Percentiles rank a stretch among this genome's conserved stretches.
Conservation (phyloP, 2,113 vertebrate species). For the Eublepharis macularius region DNA sequence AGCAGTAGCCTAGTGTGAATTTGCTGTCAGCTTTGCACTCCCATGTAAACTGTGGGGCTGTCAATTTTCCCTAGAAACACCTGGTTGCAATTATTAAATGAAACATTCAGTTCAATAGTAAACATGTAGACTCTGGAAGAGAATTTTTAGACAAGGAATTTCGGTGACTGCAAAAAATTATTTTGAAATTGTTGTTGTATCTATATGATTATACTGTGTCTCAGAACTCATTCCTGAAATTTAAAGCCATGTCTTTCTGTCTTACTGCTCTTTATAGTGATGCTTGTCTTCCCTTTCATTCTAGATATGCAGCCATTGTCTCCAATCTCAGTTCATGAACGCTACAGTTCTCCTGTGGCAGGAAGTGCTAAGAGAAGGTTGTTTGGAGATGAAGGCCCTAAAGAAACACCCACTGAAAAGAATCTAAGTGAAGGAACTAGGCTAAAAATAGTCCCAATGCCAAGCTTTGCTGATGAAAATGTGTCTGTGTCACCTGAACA, state of each 20-base stretch:
- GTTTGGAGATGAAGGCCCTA: slow-evolving; percentile 87
- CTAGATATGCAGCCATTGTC: slow-evolving; percentile 83
- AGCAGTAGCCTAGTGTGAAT: neutral
- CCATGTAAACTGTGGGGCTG: neutral
- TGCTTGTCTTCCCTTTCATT: neutral
- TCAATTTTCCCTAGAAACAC: neutral
- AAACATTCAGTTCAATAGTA: neutral
- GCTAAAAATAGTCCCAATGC: slow-evolving; percentile 71
- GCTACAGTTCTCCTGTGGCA: slow-evolving; percentile 93
- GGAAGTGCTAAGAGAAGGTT: slow-evolving; percentile 95
- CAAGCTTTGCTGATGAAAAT: slow-evolving; percentile 61
- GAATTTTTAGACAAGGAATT: neutral
- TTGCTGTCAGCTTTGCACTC: neutral
- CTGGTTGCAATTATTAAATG: neutral
- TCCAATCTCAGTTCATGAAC: slow-evolving; percentile 89
- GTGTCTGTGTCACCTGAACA: slow-evolving; percentile 75
- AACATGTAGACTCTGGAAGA: neutral
- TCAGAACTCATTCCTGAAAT: neutral
- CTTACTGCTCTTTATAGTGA: neutral
- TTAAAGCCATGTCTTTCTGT: neutral
- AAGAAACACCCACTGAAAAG: slow-evolving; percentile 72
- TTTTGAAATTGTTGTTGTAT: neutral
- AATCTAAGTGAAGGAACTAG: slow-evolving; percentile 69
- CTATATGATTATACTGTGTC: neutral
- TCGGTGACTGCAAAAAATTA: neutral